Base-by-base conservation (phyloP, 2,113 vertebrate genomes). In the Urocynchramus pylzowi region DNA sequence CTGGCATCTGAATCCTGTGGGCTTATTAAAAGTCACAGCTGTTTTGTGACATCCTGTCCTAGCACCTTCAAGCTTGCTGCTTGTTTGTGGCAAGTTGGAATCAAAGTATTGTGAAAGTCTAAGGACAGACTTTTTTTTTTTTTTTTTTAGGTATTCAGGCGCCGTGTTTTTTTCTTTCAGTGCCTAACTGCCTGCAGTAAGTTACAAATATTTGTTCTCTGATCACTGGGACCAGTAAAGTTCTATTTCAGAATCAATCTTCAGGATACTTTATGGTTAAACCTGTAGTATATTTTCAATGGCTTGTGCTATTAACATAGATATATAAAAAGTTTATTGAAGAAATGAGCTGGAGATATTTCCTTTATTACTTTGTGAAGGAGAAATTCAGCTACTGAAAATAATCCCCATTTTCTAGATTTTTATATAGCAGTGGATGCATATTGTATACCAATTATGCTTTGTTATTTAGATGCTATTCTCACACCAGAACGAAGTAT, bases 171-270 rank as follows among this genome's bases (percentile, higher is more conserved):
- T 78, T 3, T 2, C 50, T 69, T 89, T 39, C 60, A 59, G 69
- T 90, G 86, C 73, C 89, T 92, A 64, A 23, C 65, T 83, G 71
- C 63, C 69, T 86, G 26, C 86, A 84, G 27, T 70, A 80, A 86
- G 61, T 50, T 77, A 59, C 22, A 90, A 49, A 60, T 67, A 24
- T 71, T 88, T 89, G 64, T 92, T 87, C 24, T 92, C 37, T 95
- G 63, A 91, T 91, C 63, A 65, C 57, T 93, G 97, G 97, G 97
- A 97, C 96, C 97, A 97, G 93, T 85, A 69, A 64, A 83, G 57
- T 59, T 92, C 28, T 84, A 10, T 82, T 96, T 94, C 84, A 94
- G 81, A 92, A 87, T 90, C 92, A 85, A 30, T 89, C 68, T 92
- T 90, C 22, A 33, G 73, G 63, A 80, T 94, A 78, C 47, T 75